Conservation (phyloP, 92 coral and sea anemone species). For the Epizoanthus rinbou region DNA sequence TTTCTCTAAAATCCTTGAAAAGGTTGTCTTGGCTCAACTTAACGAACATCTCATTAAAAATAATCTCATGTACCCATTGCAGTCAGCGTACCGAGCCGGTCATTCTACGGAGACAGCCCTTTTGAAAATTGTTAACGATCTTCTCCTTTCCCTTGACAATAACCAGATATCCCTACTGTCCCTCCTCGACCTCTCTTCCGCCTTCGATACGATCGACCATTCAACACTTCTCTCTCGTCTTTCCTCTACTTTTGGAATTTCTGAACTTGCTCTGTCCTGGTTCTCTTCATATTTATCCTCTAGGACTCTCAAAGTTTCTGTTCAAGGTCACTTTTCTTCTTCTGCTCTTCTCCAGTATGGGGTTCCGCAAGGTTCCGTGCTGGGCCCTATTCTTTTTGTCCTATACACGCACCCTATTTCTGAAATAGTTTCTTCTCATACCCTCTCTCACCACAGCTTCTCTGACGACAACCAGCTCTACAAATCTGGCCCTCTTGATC, state of each 20-base stretch:
- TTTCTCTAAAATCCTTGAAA: no score
- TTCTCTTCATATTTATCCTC: slow-evolving; percentile 16
- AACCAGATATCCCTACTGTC: slow-evolving; percentile 18
- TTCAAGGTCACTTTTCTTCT: slow-evolving; percentile 17
- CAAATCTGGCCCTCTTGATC: slow-evolving; percentile 19
- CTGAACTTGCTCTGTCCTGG: slow-evolving; percentile 19
- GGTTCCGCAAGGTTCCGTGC: no score
- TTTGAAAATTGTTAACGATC: slow-evolving; percentile 15
- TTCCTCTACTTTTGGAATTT: slow-evolving; percentile 16
- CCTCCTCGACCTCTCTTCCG: slow-evolving; percentile 20
- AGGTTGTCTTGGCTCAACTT: no score
- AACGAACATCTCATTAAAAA: slow-evolving; percentile 15
- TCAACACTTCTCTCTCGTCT: slow-evolving; percentile 18
- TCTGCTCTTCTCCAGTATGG: slow-evolving; percentile 18
- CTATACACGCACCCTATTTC: slow-evolving; percentile 18
- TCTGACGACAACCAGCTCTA: slow-evolving; percentile 19
- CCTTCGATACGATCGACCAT: slow-evolving; percentile 19
- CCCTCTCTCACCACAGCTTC: slow-evolving; percentile 20
- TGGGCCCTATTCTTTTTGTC: slow-evolving; percentile 18
- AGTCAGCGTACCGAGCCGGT: slow-evolving; percentile 20
- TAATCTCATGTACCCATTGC: slow-evolving; percentile 17
- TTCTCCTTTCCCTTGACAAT: slow-evolving; percentile 17
- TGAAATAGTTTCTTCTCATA: slow-evolving; percentile 15
- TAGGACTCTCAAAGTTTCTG: slow-evolving; percentile 17
- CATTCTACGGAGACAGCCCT: slow-evolving; percentile 19